Evolutionary conservation across 2,888 invertebrate species (phyloP), one percentile per base, ranked within the genome.

Genomic region (Strigamia crassipes): DNA sequence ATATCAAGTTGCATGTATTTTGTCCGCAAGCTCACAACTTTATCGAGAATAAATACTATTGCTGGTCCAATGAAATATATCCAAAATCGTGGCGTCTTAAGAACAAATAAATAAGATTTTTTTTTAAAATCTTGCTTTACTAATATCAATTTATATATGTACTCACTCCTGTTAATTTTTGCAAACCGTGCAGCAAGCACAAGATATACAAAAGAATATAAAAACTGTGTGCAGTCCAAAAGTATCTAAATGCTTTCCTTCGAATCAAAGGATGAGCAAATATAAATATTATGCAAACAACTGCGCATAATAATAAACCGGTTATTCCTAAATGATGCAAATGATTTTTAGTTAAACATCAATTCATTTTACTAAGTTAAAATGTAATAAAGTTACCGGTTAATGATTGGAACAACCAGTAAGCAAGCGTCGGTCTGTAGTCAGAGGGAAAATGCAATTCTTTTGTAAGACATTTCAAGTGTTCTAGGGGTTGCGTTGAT

Each of bases 251-350:
- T 0, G 97, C 97, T 85, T 94, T 94, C 87, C 96, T 95, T 78
- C 97, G 91, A 83, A 97, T 94, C 4, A 92, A 92, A 0, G 97
- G 96, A 89, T 97, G 96, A 0, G 97, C 97, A 87, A 98, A 98
- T n/a, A 96, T 94, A 87, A 97, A 96, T 85, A 98, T 97, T 81
- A 97, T 93, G 87, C 95, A 94, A 94, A 97, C 96, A 81, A 96
- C 92, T 81, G 94, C 90, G 87, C 96, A 97, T 0, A 97, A 90
- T 1, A 95, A 86, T 0, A 97, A 94, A 13, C 97, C 96, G 1
- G 94, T 95, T 4, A 95, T 88, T 84, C 96, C 96, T 94, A 87
- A 0, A 88, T 88, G 21, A 82, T 81, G 82, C 82, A 56, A 15
- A 56, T n/a, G 66, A 41, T 56, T n/a, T 61, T 1, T 27, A 61